A percentile compares a stretch with the other conserved stretches of the same genome.
Evolutionary conservation across 2,797 vertebrate genomes (phyloP).

Genomic region (Acanthurus lineatus): DNA sequence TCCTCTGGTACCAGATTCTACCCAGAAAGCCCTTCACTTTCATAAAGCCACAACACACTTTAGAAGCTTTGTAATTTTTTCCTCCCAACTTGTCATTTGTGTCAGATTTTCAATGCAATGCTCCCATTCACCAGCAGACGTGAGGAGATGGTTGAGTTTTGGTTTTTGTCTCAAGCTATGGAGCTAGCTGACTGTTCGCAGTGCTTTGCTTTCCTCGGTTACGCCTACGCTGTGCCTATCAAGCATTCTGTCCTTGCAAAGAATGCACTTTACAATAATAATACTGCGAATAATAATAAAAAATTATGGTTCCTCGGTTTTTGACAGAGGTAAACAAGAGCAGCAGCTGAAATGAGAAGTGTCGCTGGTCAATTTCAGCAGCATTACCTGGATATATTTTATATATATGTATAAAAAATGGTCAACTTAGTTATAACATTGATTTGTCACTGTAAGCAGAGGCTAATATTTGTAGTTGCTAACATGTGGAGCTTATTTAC

Average conservation of each 20-base stretch:
- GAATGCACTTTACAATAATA: background rate
- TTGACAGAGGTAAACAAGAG: background rate
- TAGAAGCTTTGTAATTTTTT: slow-evolving; percentile 17
- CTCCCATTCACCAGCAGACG: background rate
- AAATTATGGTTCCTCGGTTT: background rate
- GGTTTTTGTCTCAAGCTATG: background rate
- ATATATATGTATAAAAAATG: no score
- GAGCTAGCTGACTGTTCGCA: background rate
- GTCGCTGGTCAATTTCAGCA: no score
- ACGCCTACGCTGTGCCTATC: background rate
- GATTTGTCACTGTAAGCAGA: no score
- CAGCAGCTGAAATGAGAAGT: background rate
- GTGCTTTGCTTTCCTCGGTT: background rate
- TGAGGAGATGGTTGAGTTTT: background rate
- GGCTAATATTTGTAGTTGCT: no score
- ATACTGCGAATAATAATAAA: background rate
- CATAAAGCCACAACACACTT: slow-evolving; percentile 27
- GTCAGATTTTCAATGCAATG: background rate
- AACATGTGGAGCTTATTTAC: no score
- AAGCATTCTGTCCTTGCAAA: background rate
- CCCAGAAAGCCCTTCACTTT: slow-evolving; percentile 33
- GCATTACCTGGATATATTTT: no score
- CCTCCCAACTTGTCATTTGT: background rate
- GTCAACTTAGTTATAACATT: no score
- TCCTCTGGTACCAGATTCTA: slow-evolving; percentile 37